Percentiles rank a stretch among this genome's conserved stretches.
Evolutionary conservation across 1,140 invertebrate species (phyloP).

Genomic region (Drosophila parvula): DNA sequence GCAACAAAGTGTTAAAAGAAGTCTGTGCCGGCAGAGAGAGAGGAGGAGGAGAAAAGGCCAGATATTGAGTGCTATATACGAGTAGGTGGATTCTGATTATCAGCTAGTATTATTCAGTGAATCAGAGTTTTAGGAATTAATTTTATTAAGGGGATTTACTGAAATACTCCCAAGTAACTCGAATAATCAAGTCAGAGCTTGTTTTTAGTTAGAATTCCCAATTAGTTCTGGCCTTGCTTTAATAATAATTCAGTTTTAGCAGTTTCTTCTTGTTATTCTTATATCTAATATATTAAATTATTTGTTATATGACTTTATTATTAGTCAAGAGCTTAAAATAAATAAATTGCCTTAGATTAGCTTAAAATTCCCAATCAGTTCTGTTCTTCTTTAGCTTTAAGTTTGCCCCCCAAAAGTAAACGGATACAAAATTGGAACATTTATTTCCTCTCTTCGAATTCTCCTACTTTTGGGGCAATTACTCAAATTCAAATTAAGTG

Average conservation of each 20-base stretch:
- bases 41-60: neutral
- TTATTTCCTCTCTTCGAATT: slow-evolving; percentile 16
- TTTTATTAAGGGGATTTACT: neutral
- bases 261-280: neutral
- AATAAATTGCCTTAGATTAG: too few species aligned
- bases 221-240: neutral
- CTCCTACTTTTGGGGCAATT: slow-evolving; percentile 57
- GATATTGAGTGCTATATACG: slow-evolving; percentile 17
- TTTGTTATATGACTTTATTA: neutral
- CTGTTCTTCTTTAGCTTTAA: neutral
- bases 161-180: too few species aligned
- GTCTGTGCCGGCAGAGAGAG: slow-evolving; percentile 10
- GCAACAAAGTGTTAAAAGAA: slow-evolving; percentile 60
- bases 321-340: too few species aligned
- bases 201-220: neutral
- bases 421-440: neutral
- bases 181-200: too few species aligned
- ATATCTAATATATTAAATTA: neutral
- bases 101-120: neutral
- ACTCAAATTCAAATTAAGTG: slow-evolving; percentile 83
- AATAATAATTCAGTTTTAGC: too few species aligned
- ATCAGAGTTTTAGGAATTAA: neutral
- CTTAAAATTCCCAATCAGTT: neutral
- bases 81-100: neutral
- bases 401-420: neutral